Percentiles rank a stretch among this genome's conserved stretches.
phyloP scores from a whole-genome alignment of 2,797 vertebrate genomes.

The Halcyon smyrnensis region DNA sequence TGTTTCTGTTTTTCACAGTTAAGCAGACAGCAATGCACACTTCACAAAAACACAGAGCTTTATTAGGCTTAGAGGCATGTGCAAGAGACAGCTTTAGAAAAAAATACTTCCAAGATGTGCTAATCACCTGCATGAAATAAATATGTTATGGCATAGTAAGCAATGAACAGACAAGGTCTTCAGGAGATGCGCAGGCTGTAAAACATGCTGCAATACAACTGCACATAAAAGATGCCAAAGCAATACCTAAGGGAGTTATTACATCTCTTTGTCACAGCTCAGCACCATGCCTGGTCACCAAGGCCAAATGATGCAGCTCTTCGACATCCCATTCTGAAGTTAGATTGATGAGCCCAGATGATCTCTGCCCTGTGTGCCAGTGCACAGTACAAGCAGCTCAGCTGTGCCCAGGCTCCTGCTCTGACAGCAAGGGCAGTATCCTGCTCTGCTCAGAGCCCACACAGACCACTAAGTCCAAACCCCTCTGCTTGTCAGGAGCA shows the following conservation, averaged over 20 bases:
- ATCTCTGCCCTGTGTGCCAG: neutral
- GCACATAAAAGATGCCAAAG: neutral
- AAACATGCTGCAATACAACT: neutral
- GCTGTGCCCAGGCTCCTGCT: neutral
- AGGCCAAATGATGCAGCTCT: neutral
- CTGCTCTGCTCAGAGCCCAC: neutral
- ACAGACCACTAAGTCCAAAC: neutral
- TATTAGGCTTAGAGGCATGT: slow-evolving; percentile 19
- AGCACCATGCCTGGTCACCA: neutral
- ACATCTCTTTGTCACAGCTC: neutral
- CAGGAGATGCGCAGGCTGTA: neutral
- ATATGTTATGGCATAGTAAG: neutral
- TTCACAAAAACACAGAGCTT: slow-evolving; percentile 17
- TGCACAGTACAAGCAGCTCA: neutral
- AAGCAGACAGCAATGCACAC: neutral
- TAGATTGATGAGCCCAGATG: neutral
- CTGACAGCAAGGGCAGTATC: neutral
- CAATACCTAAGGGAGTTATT: neutral
- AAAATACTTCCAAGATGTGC: neutral
- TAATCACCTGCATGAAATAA: slow-evolving; percentile 14
- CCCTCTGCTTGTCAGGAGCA: neutral
- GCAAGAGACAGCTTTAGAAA: neutral
- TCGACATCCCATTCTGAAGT: neutral
- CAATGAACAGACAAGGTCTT: neutral
- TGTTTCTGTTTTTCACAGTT: slow-evolving; percentile 43